Conservation (phyloP, 1,140 invertebrate species). For the Dreissena rostriformis region DNA sequence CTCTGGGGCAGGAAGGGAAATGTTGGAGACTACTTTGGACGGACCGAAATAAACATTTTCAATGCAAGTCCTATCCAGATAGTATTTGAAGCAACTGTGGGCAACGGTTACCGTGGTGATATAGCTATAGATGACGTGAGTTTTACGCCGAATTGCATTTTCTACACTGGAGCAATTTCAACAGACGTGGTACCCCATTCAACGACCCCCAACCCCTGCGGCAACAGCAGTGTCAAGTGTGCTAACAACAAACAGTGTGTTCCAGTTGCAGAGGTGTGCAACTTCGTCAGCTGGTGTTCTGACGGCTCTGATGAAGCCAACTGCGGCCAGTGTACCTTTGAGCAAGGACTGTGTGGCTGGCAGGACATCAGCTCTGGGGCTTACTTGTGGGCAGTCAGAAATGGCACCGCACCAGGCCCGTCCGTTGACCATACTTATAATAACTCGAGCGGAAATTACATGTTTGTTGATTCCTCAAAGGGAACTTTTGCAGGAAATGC, state of each 20-base stretch:
- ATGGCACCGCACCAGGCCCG: constrained; percentile 72
- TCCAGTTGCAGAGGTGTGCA: constrained; percentile 68
- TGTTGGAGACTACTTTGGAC: constrained; percentile 69
- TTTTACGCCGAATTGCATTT: constrained; percentile 57
- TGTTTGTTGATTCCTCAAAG: constrained; percentile 72
- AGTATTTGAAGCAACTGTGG: constrained; percentile 75
- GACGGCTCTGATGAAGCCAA: constrained; percentile 75
- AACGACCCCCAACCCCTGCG: constrained; percentile 66
- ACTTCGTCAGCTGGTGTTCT: constrained; percentile 74
- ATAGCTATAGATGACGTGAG: constrained; percentile 80
- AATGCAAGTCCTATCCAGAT: constrained; percentile 65
- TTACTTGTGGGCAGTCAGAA: constrained; percentile 74
- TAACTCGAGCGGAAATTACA: constrained; percentile 67
- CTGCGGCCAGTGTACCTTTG: constrained; percentile 73
- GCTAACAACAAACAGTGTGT: constrained; percentile 62
- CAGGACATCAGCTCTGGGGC: constrained; percentile 65
- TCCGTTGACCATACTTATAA: constrained; percentile 74
- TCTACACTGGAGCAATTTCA: constrained; percentile 51
- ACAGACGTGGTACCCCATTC: constrained; percentile 53
- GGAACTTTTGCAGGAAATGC: constrained; percentile 67
- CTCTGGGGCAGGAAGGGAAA: constrained; percentile 69
- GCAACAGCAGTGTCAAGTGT: constrained; percentile 64
- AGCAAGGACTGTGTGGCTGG: constrained; percentile 75
- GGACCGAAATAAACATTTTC: constrained; percentile 61
- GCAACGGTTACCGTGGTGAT: constrained; percentile 69